phyloP scores from a whole-genome alignment of 1,140 invertebrate genomes.

The Steinernema khuongi region DNA sequence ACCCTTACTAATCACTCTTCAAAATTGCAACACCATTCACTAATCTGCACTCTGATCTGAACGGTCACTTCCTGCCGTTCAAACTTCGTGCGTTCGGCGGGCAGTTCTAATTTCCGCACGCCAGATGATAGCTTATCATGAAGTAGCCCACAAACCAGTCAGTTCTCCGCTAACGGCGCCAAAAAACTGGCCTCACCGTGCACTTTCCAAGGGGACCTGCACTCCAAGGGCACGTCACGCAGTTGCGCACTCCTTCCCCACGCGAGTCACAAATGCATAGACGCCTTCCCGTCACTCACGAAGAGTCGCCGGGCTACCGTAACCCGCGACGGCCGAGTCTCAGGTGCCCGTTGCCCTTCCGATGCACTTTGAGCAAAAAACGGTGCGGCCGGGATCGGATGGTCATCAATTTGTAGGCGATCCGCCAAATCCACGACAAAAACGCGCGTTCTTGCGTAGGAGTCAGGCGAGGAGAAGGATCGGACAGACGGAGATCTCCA shows the following conservation, averaged over 20 bases:
- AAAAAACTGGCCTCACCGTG: neutral
- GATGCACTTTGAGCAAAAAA: slow-evolving; percentile 4
- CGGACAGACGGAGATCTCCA: too few relatives aligned
- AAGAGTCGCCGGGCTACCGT: neutral
- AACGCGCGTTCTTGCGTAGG: neutral
- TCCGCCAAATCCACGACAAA: neutral
- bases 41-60: too few relatives aligned
- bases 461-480: neutral
- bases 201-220: neutral
- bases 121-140: too few relatives aligned
- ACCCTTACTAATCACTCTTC: too few relatives aligned
- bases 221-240: neutral
- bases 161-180: slow-evolving; percentile 6
- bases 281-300: neutral
- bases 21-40: too few relatives aligned
- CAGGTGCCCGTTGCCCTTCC: neutral
- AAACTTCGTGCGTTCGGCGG: neutral
- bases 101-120: neutral
- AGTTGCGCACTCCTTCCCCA: neutral
- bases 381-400: neutral
- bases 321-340: neutral
- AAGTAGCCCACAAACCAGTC: too few relatives aligned
- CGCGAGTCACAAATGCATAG: too few relatives aligned
- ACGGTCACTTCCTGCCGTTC: too few relatives aligned
- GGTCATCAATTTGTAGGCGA: neutral